Evolutionary conservation across 2,888 invertebrate genomes (phyloP).

Genomic region (Camptogramma bilineatum): DNA sequence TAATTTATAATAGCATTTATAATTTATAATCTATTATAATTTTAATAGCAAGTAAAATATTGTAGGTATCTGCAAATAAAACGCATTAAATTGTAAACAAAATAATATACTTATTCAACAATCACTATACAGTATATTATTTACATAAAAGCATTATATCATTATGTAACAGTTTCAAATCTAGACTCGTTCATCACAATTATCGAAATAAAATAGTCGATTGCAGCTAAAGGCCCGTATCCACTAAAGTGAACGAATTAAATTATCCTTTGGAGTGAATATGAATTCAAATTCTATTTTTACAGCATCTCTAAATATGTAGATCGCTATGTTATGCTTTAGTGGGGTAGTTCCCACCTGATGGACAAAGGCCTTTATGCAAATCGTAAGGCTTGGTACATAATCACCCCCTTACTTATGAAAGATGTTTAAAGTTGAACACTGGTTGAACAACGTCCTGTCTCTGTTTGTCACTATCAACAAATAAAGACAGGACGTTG

Average conservation of each 20-base stretch:
- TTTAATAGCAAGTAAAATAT: too few relatives aligned
- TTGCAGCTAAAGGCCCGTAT: conserved; percentile 7
- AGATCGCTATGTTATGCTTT: background rate
- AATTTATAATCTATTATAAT: too few relatives aligned
- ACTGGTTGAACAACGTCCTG: too few relatives aligned
- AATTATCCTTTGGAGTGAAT: too few relatives aligned
- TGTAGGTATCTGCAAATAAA: conserved; percentile 24
- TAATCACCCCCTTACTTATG: too few relatives aligned
- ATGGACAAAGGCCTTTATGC: conserved; percentile 9
- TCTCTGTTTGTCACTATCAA: too few relatives aligned
- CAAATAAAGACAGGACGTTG: too few relatives aligned
- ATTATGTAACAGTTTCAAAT: conserved; percentile 37
- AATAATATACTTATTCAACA: conserved; percentile 78
- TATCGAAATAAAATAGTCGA: conserved; percentile 19
- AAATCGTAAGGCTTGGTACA: conserved; percentile 9
- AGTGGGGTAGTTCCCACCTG: too few relatives aligned
- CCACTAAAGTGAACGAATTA: conserved; percentile 5
- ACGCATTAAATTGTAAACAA: conserved; percentile 55
- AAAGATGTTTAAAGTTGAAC: too few relatives aligned
- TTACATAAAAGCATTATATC: conserved; percentile 50
- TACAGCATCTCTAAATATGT: background rate
- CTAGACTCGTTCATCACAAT: conserved; percentile 37
- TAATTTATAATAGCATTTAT: too few relatives aligned
- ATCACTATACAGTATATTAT: conserved; percentile 57
- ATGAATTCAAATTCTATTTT: too few relatives aligned